phyloP scores from a whole-genome alignment of 2,113 vertebrate genomes.

The Actenoides lindsayi region DNA sequence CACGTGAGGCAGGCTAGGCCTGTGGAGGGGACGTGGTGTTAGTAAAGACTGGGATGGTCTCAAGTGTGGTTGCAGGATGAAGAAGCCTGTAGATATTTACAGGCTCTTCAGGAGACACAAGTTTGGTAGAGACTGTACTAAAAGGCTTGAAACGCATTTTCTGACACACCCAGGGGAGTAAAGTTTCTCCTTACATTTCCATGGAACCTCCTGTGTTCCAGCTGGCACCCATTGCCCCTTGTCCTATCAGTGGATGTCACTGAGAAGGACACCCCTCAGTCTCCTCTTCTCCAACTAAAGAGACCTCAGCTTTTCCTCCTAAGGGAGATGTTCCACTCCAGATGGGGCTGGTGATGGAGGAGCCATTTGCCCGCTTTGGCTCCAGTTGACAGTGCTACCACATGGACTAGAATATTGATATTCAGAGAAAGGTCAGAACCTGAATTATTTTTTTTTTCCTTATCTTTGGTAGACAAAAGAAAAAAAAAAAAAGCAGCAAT shows the following conservation, averaged over 20 bases:
- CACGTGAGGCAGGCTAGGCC: neutral
- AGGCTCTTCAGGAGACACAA: neutral
- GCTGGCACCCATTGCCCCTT: no score
- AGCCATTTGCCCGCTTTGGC: neutral
- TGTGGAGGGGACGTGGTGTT: neutral
- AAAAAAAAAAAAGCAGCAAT: neutral
- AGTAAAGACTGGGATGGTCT: neutral
- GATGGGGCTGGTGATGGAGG: neutral
- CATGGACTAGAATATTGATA: neutral
- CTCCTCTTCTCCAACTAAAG: no score
- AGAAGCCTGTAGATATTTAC: conserved; percentile 16
- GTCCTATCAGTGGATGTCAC: no score
- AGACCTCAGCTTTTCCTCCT: no score
- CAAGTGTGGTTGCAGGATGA: conserved; percentile 6
- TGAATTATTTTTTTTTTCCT: neutral
- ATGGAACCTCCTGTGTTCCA: no score
- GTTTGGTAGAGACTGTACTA: neutral
- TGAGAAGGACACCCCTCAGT: no score
- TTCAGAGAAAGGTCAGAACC: neutral
- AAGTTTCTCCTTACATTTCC: no score
- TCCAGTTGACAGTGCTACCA: neutral
- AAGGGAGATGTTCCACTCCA: no score
- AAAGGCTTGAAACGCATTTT: neutral
- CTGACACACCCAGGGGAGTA: neutral
- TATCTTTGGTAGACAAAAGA: neutral